These are phyloP conservation scores for Aurelia sp. DNA, from an alignment of 30 jellyfish, hydroid and myxozoan genomes.

Conservation along the genomic window DNA sequence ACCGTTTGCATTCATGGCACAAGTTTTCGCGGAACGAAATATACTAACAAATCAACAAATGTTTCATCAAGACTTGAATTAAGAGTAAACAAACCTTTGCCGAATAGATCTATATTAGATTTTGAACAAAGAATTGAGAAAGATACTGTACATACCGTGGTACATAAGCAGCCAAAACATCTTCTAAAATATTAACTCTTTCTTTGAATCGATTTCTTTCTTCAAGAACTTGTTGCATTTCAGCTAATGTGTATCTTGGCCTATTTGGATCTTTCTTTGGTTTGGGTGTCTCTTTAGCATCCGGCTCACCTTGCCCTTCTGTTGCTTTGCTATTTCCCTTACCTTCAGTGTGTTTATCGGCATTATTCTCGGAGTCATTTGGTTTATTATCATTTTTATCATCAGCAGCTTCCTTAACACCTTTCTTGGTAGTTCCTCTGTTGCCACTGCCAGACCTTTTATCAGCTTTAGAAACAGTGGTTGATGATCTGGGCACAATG, in stretches of 20 bases:
- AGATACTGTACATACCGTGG: slow-evolving; percentile 36
- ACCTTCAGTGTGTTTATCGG: neutral
- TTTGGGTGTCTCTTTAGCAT: slow-evolving; percentile 19
- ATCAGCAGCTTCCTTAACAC: too few species aligned
- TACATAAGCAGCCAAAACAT: slow-evolving; percentile 71
- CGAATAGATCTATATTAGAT: neutral
- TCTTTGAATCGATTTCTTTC: slow-evolving; percentile 89
- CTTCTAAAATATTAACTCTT: slow-evolving; percentile 80
- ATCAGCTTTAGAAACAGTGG: too few species aligned
- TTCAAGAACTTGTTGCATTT: slow-evolving; percentile 94
- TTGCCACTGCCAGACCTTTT: too few species aligned
- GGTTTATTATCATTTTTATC: neutral
- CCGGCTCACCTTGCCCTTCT: neutral
- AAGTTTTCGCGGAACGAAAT: too few species aligned
- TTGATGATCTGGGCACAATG: slow-evolving; percentile 11
- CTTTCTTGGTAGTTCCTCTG: too few species aligned
- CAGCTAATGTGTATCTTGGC: slow-evolving; percentile 93
- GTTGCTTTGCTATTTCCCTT: neutral
- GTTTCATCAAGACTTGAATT: too few species aligned
- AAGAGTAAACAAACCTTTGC: too few species aligned
- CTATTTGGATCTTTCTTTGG: slow-evolving; percentile 93
- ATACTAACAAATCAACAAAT: too few species aligned
- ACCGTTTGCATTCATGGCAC: too few species aligned
- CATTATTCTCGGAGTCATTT: neutral
- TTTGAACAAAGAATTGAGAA: neutral